These are phyloP conservation scores for Lomographa bimaculata DNA, from an alignment of 2,888 invertebrate genomes.

Conservation along the genomic window DNA sequence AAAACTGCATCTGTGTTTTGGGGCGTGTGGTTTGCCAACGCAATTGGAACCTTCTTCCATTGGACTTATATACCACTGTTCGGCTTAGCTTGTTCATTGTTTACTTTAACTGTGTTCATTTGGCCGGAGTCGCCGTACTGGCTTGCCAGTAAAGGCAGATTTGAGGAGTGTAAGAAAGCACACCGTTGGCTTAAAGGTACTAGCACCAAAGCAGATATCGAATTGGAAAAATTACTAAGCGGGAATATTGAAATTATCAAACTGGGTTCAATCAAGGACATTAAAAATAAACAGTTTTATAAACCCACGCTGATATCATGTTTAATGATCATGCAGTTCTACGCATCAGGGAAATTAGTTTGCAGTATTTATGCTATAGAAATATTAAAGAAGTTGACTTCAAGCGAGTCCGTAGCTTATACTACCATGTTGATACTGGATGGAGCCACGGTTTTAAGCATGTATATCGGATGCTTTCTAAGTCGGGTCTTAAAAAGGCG, in stretches of 20 bases:
- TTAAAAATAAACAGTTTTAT: constrained; percentile 29
- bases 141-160: constrained; percentile 40
- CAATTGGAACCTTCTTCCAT: constrained; percentile 37
- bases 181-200: constrained; percentile 40
- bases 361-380: constrained; percentile 37
- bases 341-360: constrained; percentile 38
- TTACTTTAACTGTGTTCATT: constrained; percentile 22
- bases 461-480: constrained; percentile 32
- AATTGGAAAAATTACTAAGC: constrained; percentile 23
- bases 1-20: constrained; percentile 36
- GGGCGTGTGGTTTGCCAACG: constrained; percentile 39
- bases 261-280: not conserved
- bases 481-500: constrained; percentile 25
- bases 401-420: constrained; percentile 33
- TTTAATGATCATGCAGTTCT: constrained; percentile 29
- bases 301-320: constrained; percentile 29
- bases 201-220: constrained; percentile 24
- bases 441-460: constrained; percentile 34
- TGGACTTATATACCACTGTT: constrained; percentile 37
- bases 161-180: constrained; percentile 35
- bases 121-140: constrained; percentile 41
- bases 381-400: constrained; percentile 36
- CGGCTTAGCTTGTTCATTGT: constrained; percentile 21
- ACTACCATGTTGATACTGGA: constrained; percentile 40
- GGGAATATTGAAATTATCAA: not conserved